Evolutionary conservation across 1,140 invertebrate species (phyloP), one percentile per base, ranked within the genome.

Genomic region (Eubasilissa regina): DNA sequence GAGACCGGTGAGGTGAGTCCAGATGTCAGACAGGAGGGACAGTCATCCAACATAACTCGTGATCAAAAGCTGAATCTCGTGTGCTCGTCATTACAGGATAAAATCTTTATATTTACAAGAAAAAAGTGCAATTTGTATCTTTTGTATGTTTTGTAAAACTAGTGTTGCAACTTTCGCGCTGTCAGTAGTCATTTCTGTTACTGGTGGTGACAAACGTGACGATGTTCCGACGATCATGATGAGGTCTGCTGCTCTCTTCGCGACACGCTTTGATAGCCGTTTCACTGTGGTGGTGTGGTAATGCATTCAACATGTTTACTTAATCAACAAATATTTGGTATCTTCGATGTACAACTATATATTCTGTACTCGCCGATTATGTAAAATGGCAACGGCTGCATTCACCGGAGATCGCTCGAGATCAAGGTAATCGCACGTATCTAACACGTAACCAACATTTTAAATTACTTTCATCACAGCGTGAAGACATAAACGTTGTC

Each of bases 201-300:
- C 13, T 25, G 19, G 10, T 35, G 9, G 35, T 62, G 45, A 48
- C 9, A n/a, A 53, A 8, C 25, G 12, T 45, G 25, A 25, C 7
- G 21, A 45, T 68, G 47, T 7, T 48, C 17, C 45, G 19, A 25
- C 12, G 19, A 44, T 58, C 84, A 86, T 87, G 88, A 66, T 88
- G 87, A 86, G 87, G 86, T 89, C 88, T 89, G 88, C 88, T 89
- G 88, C 88, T 89, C 88, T 89, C 88, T 89, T 86, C 19, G 85
- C 70, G 88, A 89, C 88, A 87, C 88, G 88, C 83, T 87, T 85
- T 86, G 86, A 85, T 80, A 88, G 88, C 84, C 88, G 87, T 89
- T 89, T 87, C 86, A 85, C 87, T 89, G 88, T 89, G 88, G 87
- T 87, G 7, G 19, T 21, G 25, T 60, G 10, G 55, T 48, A 48